These are phyloP conservation scores for Chauna torquata DNA, from an alignment of 2,113 vertebrate genomes.

Conservation along the genomic window DNA sequence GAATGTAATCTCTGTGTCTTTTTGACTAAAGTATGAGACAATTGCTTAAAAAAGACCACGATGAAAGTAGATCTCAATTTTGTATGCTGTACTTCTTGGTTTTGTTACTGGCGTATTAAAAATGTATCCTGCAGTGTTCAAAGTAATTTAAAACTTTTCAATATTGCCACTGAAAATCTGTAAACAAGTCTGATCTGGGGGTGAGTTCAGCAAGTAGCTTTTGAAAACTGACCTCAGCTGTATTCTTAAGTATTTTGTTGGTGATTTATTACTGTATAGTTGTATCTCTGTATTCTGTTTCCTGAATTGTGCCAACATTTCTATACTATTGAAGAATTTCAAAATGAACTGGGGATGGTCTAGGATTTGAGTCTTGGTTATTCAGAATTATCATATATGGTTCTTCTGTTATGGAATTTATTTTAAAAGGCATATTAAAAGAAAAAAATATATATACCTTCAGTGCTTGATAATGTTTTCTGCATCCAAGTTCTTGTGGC, in stretches of 20 bases:
- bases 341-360: not conserved
- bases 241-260: not conserved
- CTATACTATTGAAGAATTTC: not conserved
- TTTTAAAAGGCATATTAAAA: not conserved
- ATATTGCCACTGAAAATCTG: not conserved
- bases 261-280: not conserved
- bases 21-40: not conserved
- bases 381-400: not conserved
- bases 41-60: not conserved
- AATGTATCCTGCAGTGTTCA: not conserved
- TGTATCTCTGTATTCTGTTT: not conserved
- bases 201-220: not conserved
- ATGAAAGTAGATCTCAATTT: not conserved
- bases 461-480: not conserved
- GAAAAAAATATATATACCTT: not conserved
- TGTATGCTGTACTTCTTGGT: not conserved
- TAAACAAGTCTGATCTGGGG: not conserved
- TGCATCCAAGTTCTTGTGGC: not conserved
- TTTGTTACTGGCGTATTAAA: not conserved
- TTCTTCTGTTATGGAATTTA: not conserved
- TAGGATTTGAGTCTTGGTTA: not conserved
- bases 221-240: not conserved
- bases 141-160: not conserved
- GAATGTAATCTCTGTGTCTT: not conserved
- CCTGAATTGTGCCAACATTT: not conserved